Base-by-base conservation (phyloP, 2,797 vertebrate species). In the Enteromius treurensis region DNA sequence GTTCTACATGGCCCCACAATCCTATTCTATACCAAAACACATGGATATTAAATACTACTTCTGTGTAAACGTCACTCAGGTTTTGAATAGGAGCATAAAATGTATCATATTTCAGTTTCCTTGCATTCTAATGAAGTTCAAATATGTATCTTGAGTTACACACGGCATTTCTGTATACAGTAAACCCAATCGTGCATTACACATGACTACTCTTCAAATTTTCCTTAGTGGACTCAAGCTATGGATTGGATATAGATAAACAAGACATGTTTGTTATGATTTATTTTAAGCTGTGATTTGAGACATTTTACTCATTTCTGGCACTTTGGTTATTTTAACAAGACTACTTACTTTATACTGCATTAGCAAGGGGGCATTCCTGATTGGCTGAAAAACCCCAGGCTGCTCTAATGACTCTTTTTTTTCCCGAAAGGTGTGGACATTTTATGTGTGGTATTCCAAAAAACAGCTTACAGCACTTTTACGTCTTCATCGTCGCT, bases 401-500 rank as follows among this genome's bases (percentile, higher is more conserved):
- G 17, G 26, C 45, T 32, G 32, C 15, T 73, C 69, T 9, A 73
- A 51, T 49, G 15, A 21, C 29, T 74, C 21, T 53, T 4, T 53
- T 19, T 29, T 53, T 45, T 71, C 26, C 26, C 26, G 34, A 6
- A 75, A 17, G 51, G 23, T 58, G 37, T 13, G 32, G 32, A 23
- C 3, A 15, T 76, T 58, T 76, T 58, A 8, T 37, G 29, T 23
- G 73, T 55, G 21, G 6, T 75, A 15, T 40, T 58, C 17, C 1
- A 23, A 58, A 51, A 58, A 58, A 34, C 21, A 37, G 3, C 7
- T 13, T 21, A 71, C 23, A 29, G 9, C 26, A 51, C 23, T 49
- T 75, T 75, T 37, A 15, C 6, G 42, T 79, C 73, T 84, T 73
- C 79, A 86, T 67, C 84, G 85, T 60, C 40, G 26, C 26, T 42